Evolutionary conservation across 2,888 invertebrate species (phyloP), one percentile per base, ranked within the genome.

Genomic region (Globia sparganii): DNA sequence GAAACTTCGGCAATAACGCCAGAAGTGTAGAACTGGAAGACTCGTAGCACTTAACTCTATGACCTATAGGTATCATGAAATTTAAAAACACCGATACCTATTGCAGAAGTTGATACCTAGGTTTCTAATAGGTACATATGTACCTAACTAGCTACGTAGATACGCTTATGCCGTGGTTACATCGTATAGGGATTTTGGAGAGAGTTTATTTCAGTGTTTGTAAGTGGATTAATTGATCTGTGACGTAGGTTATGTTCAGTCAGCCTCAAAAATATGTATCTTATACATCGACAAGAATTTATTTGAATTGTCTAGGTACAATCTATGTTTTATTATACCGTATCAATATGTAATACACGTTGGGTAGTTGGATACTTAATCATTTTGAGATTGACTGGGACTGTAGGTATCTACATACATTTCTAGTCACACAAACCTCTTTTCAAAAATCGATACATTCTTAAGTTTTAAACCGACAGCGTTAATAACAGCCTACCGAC

Each of bases 1-100:
- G 64, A 85, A 92, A 92, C 90, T 92, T 91, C 72, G 78, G 87
- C 86, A 91, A 91, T 92, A 90, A 89, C 87, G 80, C 59, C 62
- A 43, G 77, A 86, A 87, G 78, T 80, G 67, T 37, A 73, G 61
- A 81, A 77, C 74, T 80, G 72, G 66, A 78, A 75, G 37, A 72
- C 70, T 78, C 65, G 49, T 71, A 73, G 58, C 37, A 70, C 70
- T 72, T 67, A 68, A 53, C 74, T 64, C 34, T 66, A n/a, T 71
- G 71, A 77, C 75, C 70, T 77, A 4, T 43, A 37, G 0, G 67
- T 81, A 64, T 70, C 61, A 31, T 28, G 31, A 56, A 43, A 70
- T 83, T 68, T 61, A n/a, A 49, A 83, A 80, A 61, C 37, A 68
- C 43, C 49, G 31, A 66, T 62, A 34, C 49, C 4, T 49, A 8